Evolutionary conservation across 2,113 vertebrate genomes (phyloP).

Genomic region (Phylloscopus trochiloides): DNA sequence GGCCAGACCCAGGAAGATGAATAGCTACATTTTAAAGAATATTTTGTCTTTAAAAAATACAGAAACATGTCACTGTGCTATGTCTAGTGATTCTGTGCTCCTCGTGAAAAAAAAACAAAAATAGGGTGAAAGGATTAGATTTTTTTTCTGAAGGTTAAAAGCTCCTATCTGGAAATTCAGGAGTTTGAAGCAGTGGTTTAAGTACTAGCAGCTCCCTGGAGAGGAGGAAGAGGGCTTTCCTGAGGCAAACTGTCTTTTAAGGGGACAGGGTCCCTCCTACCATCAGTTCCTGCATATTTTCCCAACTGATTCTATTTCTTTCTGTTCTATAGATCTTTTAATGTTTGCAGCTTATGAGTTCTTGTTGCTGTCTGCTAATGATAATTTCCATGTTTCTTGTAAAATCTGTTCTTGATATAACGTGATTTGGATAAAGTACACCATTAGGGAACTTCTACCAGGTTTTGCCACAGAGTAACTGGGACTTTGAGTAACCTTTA

Average conservation of each 20-base stretch:
- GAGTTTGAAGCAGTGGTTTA: background rate
- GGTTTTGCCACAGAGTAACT: background rate
- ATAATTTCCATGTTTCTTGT: background rate
- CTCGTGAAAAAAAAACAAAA: background rate
- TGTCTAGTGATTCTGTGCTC: background rate
- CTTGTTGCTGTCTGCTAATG: background rate
- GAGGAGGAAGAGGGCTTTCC: background rate
- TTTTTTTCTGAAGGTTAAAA: background rate
- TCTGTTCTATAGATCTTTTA: background rate
- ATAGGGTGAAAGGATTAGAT: background rate
- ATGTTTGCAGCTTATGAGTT: background rate
- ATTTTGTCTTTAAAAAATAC: background rate
- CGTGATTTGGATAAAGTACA: background rate
- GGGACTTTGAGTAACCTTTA: background rate
- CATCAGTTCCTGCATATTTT: background rate
- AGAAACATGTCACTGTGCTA: background rate
- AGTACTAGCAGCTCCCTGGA: background rate
- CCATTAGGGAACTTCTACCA: background rate
- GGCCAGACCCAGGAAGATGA: background rate
- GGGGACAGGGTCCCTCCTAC: background rate
- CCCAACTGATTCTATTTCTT: background rate
- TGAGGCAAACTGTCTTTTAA: background rate
- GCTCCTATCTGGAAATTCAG: background rate
- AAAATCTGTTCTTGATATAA: background rate
- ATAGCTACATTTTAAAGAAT: background rate